Conservation (phyloP, 2,888 invertebrate species). For the Palloptera scutellata region DNA sequence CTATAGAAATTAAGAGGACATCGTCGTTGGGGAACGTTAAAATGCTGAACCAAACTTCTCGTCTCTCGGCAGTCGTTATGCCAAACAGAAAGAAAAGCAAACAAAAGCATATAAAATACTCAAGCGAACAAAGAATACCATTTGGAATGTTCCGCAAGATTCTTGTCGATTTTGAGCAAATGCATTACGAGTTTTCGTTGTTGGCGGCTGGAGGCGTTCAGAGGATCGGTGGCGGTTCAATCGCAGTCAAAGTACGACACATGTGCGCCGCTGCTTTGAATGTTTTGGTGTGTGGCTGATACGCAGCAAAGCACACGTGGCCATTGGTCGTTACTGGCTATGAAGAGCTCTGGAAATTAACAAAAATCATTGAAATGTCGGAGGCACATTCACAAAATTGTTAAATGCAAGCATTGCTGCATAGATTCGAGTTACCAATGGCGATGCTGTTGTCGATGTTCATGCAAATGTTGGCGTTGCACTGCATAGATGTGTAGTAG, state of each 20-base stretch:
- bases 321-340: conserved; percentile 38
- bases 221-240: conserved; percentile 7
- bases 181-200: conserved; percentile 42
- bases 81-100: conserved; percentile 35
- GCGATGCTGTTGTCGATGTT: conserved; percentile 34
- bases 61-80: conserved; percentile 39
- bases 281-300: conserved; percentile 48
- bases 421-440: conserved; percentile 29
- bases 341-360: conserved; percentile 17
- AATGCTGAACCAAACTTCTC: conserved; percentile 7
- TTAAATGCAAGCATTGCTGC: conserved; percentile 1
- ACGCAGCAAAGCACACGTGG: conserved; percentile 47
- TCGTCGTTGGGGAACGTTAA: conserved; percentile 48
- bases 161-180: conserved; percentile 49
- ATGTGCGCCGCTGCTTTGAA: conserved; percentile 44
- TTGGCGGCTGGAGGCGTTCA: conserved; percentile 47
- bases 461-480: not conserved
- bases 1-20: conserved; percentile 57
- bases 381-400: not conserved
- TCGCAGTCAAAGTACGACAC: conserved; percentile 16
- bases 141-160: conserved; percentile 51
- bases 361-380: conserved; percentile 56
- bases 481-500: not conserved
- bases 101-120: conserved; percentile 39
- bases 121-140: conserved; percentile 27